Evolutionary conservation across 2,888 invertebrate genomes (phyloP), one percentile per base, ranked within the genome.

Genomic region (Pyrrhia umbra): DNA sequence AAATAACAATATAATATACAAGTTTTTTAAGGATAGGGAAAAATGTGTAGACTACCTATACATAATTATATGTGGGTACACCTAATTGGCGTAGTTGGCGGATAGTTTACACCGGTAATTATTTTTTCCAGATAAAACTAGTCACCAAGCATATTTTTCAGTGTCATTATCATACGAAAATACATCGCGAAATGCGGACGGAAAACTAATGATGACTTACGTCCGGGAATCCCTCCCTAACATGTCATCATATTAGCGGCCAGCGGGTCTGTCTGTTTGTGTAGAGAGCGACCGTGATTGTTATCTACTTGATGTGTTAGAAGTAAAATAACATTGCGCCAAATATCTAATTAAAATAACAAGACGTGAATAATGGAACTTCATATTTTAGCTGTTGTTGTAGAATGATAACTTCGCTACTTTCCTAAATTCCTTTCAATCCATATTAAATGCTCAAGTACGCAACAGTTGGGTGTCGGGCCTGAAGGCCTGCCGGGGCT

Each of bases 191-290:
- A 57, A 51, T 39, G 42, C 75, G 70, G 46, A 74, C 61, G 75
- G 75, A 68, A 68, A 60, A 74, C 54, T 50, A 68, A 68, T 70
- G 47, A 67, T 54, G 62, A 92, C 95, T 95, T 91, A 98, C 98
- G 95, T 98, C 98, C 68, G 97, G 96, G 86, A 97, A 97, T 65
- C 96, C 96, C 85, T 97, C 97, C 82, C 97, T 96, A 85, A 99
- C 98, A 89, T 99, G 98, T 86, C 97, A 96, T 98, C 99, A 99
- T 90, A 99, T 97, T 80, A 99, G 96, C 78, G 34, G 34, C 34
- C n/a, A 34, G 34, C n/a, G 99, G 99, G 95, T 99, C 99, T 27
- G 99, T 99, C 95, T 99, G 99, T 91, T 99, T 98, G 91, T 97
- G 99, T 77, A 99, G 95, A 86, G 30, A 96, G 92, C 82, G 89